Evolutionary conservation across 2,888 invertebrate genomes (phyloP).

Genomic region (Diaprepes abbreviatus): DNA sequence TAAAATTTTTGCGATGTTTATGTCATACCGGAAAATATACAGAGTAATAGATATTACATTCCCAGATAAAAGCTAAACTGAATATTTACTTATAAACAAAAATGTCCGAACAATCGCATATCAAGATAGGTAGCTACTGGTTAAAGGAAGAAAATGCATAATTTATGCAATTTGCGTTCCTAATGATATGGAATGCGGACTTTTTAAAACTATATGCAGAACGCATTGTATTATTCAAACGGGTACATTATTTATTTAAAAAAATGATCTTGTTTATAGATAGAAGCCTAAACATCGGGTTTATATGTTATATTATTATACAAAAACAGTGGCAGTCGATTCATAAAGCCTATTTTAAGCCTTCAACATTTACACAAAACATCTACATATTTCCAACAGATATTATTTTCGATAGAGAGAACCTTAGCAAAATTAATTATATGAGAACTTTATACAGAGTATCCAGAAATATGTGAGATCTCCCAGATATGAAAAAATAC

Average conservation of each 20-base stretch:
- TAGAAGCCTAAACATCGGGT: background rate
- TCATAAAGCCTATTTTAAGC: no score
- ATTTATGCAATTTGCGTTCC: constrained; percentile 55
- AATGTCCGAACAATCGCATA: constrained; percentile 42
- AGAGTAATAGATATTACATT: constrained; percentile 23
- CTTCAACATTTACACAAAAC: no score
- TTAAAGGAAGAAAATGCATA: constrained; percentile 38
- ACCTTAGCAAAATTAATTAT: no score
- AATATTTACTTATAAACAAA: constrained; percentile 40
- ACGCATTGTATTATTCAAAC: constrained; percentile 30
- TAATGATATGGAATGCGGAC: constrained; percentile 56
- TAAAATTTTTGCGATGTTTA: constrained; percentile 10
- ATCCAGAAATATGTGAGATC: no score
- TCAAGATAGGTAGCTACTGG: constrained; percentile 38
- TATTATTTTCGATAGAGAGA: no score
- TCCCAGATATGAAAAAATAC: no score
- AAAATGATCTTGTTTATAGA: background rate
- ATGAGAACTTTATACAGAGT: no score
- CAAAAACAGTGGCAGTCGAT: no score
- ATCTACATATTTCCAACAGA: no score
- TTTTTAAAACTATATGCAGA: constrained; percentile 29
- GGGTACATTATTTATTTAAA: constrained; percentile 18
- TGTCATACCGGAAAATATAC: constrained; percentile 36
- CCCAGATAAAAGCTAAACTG: constrained; percentile 33
- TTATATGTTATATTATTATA: no score